Evolutionary conservation across 2,888 invertebrate species (phyloP).

Genomic region (Oithona nana): DNA sequence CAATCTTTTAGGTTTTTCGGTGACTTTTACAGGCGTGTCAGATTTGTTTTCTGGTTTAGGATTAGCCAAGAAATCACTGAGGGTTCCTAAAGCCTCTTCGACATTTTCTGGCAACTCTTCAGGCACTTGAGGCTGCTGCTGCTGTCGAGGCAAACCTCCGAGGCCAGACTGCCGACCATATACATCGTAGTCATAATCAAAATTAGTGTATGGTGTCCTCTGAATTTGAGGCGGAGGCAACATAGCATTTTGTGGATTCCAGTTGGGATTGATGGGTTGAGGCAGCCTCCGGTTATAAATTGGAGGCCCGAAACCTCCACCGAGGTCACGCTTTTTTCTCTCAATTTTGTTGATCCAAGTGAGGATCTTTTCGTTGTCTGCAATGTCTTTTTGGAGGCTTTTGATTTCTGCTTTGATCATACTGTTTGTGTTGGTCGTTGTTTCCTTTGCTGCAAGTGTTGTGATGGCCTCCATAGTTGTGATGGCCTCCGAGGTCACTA

Average conservation of each 20-base stretch:
- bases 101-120: slow-evolving; percentile 10
- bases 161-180: too few species aligned
- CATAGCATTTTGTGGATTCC: not conserved
- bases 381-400: not conserved
- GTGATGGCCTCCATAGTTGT: not conserved
- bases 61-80: not conserved
- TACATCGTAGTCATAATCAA: slow-evolving; percentile 8
- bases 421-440: not conserved
- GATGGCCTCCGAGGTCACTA: not conserved
- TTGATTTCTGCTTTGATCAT: not conserved
- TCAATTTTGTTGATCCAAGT: not conserved
- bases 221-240: not conserved
- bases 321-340: not conserved
- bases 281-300: not conserved
- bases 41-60: not conserved
- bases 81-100: slow-evolving; percentile 7
- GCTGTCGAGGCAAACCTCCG: not conserved
- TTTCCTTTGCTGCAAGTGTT: not conserved
- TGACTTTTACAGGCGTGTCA: not conserved
- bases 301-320: not conserved
- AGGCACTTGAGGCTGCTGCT: not conserved
- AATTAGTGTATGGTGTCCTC: not conserved
- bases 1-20: not conserved
- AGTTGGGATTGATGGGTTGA: not conserved
- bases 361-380: not conserved